Evolutionary conservation across 2,797 vertebrate species (phyloP), one percentile per base, ranked within the genome.

Genomic region (Eupleurogrammus muticus): DNA sequence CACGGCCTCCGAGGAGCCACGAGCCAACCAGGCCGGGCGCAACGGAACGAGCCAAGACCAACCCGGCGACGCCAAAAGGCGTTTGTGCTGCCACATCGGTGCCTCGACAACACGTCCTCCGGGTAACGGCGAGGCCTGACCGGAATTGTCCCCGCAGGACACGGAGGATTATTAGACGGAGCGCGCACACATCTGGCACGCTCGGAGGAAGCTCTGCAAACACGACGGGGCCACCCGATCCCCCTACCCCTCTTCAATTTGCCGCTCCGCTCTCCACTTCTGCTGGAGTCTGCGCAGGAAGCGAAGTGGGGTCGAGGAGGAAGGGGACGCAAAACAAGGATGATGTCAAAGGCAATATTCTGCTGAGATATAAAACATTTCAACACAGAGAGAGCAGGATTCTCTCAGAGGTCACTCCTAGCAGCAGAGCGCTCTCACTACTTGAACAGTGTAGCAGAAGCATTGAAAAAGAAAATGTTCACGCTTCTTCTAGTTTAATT

Each of bases 231-330:
- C 83, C n/a, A n/a, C n/a, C n/a, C n/a, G n/a, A n/a, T n/a, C n/a
- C n/a, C n/a, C n/a, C n/a, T n/a, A n/a, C n/a, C 85, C 81, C 84
- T 83, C 84, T 88, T 87, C 88, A 90, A 91, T 92, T 93, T 92
- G 89, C 90, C 92, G 90, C 91, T 88, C 82, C 77, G 84, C 69
- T 90, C 89, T 90, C 89, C 87, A 87, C 84, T 85, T 83, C 79
- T 71, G 80, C 66, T 87, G 88, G 78, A 81, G 90, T 88, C 85
- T 73, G 62, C 73, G 86, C 64, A 16, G 84, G 83, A 84, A 86
- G 70, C 84, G 81, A 91, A 89, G 80, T 67, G 75, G 80, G 76
- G 72, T 85, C 32, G 36, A 71, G 16, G 73, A 69, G 69, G 66
- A 81, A 74, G 75, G 86, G 85, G 88, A 88, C 67, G 73, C 75